Base-by-base conservation (phyloP, 2,888 invertebrate genomes). In the Zeuzera pyrina region DNA sequence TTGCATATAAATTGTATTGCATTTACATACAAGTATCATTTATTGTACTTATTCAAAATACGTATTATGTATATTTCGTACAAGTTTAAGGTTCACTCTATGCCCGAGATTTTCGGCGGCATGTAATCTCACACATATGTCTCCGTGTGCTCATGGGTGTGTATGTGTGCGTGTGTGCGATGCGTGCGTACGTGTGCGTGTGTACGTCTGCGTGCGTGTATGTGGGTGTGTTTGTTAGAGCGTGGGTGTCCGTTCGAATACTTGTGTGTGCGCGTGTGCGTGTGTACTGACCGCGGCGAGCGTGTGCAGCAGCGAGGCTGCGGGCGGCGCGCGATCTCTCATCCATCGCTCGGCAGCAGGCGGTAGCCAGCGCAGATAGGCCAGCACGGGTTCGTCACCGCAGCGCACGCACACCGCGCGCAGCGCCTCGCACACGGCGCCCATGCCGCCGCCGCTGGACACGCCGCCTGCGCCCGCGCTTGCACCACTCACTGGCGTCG, bases 361-460 rank as follows among this genome's bases (percentile, higher is more conserved):
- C 38, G 84, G 79, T 31, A 94, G 78, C 95, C 95, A 95, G 35
- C 87, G 85, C 31, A 94, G 70, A 52, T 93, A 86, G 3, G 91
- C 87, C 31, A 79, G 78, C 39, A 91, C 81, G 25, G 91, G 84
- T 46, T 89, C 88, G 30, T 76, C 71, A 4, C 89, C 86, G 49
- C 87, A 68, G 43, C 60, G 57, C 45, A 86, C 89, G 49, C 94
- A 94, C 37, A 95, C 84, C 65, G 92, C 91, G 49, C 91, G 92
- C 34, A 94, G 84, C 35, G 94, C 81, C 69, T 93, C 92, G 49
- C 95, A 93, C 15, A 94, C 91, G 16, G 85, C 74, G 55, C 78
- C 77, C 54, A 85, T 79, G 40, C 86, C 67, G 49, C 63, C 58
- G 49, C 42, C 38, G 26, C 58, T 59, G 2, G 47, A 36, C 61